Evolutionary conservation across 2,888 invertebrate genomes (phyloP), one percentile per base, ranked within the genome.

Genomic region (Archaeoteleia sp.): DNA sequence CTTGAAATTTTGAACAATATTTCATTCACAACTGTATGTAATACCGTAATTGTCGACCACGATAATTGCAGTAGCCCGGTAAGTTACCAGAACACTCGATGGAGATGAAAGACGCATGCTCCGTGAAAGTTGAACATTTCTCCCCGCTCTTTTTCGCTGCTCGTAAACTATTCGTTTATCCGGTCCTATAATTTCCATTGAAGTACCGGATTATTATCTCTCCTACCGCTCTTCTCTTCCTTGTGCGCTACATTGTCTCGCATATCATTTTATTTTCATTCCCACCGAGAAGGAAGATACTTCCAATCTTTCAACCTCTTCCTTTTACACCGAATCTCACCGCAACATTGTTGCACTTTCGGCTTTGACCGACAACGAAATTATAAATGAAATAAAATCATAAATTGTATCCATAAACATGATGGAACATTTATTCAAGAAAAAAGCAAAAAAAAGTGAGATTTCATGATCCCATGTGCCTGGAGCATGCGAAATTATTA

Each of bases 151-250:
- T 83, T 83, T 83, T 84, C 82, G 82, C 82, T 80, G 82, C 82
- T 82, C 84, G 84, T 83, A 85, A 85, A 85, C 84, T 84, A 84
- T 83, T 83, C 84, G 82, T 83, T 85, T 83, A 83, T 82, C 78
- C 79, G 80, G 78, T 83, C 82, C 83, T 84, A 83, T 84, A 84
- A 85, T 85, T 82, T 84, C 76, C 79, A 80, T 77, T 80, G 77
- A 75, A 78, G 79, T 80, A 78, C 75, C 75, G 80, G 81, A 80
- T 82, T 78, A 84, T 84, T 84, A 83, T 80, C 82, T 79, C 75
- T 73, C 72, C 74, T 67, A 61, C 68, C 60, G 61, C 48, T 70
- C 63, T 43, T 35, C 42, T 51, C 48, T 13, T 23, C 30, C 29
- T 13, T 53, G 48, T 58, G 5, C 20, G 5, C 5, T 20, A 20